Base-by-base conservation (phyloP, 1,140 invertebrate genomes). In the Lucilia cuprina region DNA sequence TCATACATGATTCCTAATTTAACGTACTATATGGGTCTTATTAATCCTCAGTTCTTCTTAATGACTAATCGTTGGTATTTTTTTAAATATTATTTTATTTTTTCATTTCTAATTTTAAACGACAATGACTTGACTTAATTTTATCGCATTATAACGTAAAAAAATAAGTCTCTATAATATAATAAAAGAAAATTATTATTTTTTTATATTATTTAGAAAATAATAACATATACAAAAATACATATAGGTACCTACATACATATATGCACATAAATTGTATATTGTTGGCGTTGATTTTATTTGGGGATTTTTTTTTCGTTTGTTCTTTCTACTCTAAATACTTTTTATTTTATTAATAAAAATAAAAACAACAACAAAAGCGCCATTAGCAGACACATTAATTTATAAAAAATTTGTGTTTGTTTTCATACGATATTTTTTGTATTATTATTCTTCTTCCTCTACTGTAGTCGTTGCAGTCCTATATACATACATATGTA, bases 341-440 rank as follows among this genome's bases (percentile, higher is more conserved):
- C 5, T 70, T 70, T 30, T 30, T 70, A 70, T 70, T 70, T 70
- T 70, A 21, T 70, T 70, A 70, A 25, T 70, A 70, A 30, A 30
- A 30, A n/a, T n/a, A n/a, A n/a, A n/a, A n/a, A n/a, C n/a, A n/a
- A 70, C 77, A 80, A 80, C 77, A 80, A 80, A 80, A 80, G 77
- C 77, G 77, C 77, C 77, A 80, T 80, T 80, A 80, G 77, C 77
- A 80, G 77, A 80, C 77, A 80, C 77, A 80, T 80, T 80, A 80
- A 80, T 80, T 80, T 80, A 49, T 80, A 80, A 41, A 41, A 80
- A 80, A 30, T 30, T 80, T 80, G 77, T 49, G 41, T 49, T 19
- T 70, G 10, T 70, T 70, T 60, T n/a, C 55, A n/a, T 41, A 30
- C 25, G 41, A 41, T 41, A 10, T 10, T 41, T 41, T 41, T 41